A percentile compares a stretch with the other conserved stretches of the same genome.
Conservation (phyloP, 2,888 invertebrate species). For the Volucella inflata region DNA sequence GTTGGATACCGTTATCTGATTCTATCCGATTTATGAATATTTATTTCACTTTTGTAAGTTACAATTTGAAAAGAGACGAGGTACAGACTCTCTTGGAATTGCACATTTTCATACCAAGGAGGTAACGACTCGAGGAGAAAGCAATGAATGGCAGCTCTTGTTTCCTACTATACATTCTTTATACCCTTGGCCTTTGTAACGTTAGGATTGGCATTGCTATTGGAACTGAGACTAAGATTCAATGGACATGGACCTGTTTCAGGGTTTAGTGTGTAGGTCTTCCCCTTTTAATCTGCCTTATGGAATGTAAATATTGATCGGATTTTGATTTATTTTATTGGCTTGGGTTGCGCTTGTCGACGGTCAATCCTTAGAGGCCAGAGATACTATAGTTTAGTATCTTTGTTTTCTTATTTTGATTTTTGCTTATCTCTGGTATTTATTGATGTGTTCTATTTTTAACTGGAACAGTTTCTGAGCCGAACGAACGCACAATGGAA, state of each 20-base stretch:
- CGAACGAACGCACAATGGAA: conserved; percentile 23
- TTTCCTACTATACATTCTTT: conserved; percentile 5
- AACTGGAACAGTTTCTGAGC: conserved; percentile 26
- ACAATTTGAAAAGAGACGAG: neutral
- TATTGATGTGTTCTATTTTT: conserved; percentile 35
- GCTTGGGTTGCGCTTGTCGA: conserved; percentile 26
- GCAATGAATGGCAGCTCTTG: neutral
- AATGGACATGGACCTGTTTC: neutral
- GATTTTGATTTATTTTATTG: conserved; percentile 64
- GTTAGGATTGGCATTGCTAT: neutral
- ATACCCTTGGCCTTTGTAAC: neutral
- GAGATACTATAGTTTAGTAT: conserved; percentile 1
- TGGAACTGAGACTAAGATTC: neutral
- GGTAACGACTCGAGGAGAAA: neutral
- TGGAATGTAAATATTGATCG: conserved; percentile 65
- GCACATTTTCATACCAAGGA: neutral
- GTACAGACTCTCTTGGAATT: neutral
- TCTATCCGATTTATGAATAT: conserved; percentile 65
- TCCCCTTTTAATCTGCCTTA: conserved; percentile 49
- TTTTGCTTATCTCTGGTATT: neutral
- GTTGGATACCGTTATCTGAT: conserved; percentile 49
- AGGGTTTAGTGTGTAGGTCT: conserved; percentile 6
- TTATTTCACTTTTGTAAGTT: conserved; percentile 38
- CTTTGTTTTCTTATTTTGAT: neutral
- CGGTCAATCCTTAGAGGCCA: conserved; percentile 5